Evolutionary conservation across 2,113 vertebrate species (phyloP).

Genomic region (Pipra filicauda): DNA sequence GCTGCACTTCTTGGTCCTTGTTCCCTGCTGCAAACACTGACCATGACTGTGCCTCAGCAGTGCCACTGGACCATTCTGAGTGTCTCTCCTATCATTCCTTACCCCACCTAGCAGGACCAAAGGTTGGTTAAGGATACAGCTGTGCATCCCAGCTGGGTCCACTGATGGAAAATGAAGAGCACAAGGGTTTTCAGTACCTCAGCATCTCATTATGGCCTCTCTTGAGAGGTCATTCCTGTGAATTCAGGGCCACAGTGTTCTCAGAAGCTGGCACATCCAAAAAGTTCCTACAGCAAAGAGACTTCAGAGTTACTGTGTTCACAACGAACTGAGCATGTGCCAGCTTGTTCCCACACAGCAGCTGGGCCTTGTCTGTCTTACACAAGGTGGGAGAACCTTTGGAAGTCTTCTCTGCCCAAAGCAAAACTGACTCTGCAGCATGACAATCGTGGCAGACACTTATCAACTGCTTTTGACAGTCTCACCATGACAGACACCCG

Average conservation of each 20-base stretch:
- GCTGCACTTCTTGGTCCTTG: neutral
- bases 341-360: neutral
- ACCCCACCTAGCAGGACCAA: neutral
- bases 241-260: neutral
- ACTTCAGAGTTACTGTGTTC: neutral
- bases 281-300: neutral
- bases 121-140: neutral
- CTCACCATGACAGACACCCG: neutral
- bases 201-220: neutral
- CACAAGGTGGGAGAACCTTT: neutral
- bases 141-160: neutral
- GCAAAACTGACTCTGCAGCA: neutral
- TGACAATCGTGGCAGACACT: neutral
- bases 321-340: rapidly evolving
- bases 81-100: neutral
- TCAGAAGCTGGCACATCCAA: neutral
- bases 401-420: neutral
- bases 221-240: neutral
- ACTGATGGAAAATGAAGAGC: neutral
- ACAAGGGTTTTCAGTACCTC: rapidly evolving
- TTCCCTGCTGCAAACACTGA: neutral
- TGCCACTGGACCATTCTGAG: no score
- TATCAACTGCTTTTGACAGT: neutral
- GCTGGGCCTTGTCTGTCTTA: neutral
- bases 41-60: neutral